phyloP scores from a whole-genome alignment of 2,888 invertebrate genomes.

The Torymus texanus region DNA sequence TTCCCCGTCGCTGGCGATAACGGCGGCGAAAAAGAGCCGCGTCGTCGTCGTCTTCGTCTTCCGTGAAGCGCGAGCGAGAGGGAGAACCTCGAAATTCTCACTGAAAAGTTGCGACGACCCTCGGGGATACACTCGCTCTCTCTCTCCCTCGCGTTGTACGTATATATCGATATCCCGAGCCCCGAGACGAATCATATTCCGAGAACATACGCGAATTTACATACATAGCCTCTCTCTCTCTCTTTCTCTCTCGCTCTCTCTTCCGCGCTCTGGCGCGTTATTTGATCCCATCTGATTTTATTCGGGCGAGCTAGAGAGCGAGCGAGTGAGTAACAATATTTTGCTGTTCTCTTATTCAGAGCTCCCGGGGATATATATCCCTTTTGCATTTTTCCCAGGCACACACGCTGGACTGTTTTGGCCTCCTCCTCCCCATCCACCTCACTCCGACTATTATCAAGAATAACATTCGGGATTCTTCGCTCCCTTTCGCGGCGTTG shows the following conservation, averaged over 20 bases:
- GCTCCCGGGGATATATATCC: constrained; percentile 26
- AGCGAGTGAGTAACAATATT: constrained; percentile 47
- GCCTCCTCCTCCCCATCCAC: background rate
- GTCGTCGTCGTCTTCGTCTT: too few species aligned
- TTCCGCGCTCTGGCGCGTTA: constrained; percentile 10
- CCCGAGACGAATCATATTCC: constrained; percentile 38
- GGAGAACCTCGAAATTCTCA: background rate
- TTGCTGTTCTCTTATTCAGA: constrained; percentile 42
- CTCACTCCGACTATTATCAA: constrained; percentile 10
- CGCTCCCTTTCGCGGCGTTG: background rate
- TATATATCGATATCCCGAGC: too few species aligned
- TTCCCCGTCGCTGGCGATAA: too few species aligned
- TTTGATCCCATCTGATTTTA: constrained; percentile 50
- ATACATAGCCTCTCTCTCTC: constrained; percentile 5
- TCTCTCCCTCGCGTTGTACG: too few species aligned
- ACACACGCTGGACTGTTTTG: too few species aligned
- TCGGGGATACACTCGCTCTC: background rate
- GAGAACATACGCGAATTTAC: constrained; percentile 30
- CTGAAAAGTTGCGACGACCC: constrained; percentile 13
- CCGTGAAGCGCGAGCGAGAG: background rate
- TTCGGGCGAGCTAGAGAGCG: constrained; percentile 17
- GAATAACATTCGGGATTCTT: constrained; percentile 29
- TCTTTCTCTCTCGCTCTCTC: background rate
- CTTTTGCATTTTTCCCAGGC: background rate
- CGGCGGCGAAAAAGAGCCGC: too few species aligned